Percentiles rank a stretch among this genome's conserved stretches.
These are phyloP conservation scores for Nibea coibor DNA, from an alignment of 2,113 vertebrate species.

Conservation along the genomic window DNA sequence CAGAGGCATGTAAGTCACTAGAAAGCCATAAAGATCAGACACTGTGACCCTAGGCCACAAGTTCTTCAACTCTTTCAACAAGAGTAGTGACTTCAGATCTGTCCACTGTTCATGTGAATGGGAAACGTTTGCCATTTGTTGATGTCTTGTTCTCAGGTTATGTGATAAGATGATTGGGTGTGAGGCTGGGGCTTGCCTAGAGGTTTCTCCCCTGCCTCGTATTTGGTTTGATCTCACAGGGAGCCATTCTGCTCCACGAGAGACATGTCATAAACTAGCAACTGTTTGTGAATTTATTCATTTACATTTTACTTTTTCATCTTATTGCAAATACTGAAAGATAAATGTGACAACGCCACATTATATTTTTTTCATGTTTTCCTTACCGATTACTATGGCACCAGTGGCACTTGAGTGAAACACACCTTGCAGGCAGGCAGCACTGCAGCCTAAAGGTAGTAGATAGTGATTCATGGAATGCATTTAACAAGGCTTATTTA, in stretches of 20 bases:
- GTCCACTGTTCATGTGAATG: not conserved
- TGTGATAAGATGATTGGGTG: conserved; percentile 1
- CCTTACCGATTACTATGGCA: not conserved
- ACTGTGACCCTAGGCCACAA: not conserved
- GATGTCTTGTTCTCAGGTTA: not conserved
- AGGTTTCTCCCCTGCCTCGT: not conserved
- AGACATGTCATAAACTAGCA: not conserved
- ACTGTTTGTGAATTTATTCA: not conserved
- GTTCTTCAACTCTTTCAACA: conserved; percentile 26
- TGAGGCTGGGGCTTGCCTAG: not conserved
- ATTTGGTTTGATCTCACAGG: not conserved
- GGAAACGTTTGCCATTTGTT: not conserved
- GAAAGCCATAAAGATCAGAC: conserved; percentile 23
- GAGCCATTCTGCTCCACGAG: not conserved
- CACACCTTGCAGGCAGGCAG: not conserved
- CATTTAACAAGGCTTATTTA: not conserved
- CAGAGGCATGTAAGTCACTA: conserved; percentile 45
- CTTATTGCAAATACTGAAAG: not conserved
- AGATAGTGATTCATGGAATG: not conserved
- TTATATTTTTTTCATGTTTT: not conserved
- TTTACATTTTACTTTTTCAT: not conserved
- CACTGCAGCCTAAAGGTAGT: not conserved
- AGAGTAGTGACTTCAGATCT: not conserved
- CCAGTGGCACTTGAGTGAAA: not conserved
- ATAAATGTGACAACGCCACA: not conserved